Evolutionary conservation across 2,797 vertebrate genomes (phyloP), one percentile per base, ranked within the genome.

Genomic region (Tolypeutes matacus): DNA sequence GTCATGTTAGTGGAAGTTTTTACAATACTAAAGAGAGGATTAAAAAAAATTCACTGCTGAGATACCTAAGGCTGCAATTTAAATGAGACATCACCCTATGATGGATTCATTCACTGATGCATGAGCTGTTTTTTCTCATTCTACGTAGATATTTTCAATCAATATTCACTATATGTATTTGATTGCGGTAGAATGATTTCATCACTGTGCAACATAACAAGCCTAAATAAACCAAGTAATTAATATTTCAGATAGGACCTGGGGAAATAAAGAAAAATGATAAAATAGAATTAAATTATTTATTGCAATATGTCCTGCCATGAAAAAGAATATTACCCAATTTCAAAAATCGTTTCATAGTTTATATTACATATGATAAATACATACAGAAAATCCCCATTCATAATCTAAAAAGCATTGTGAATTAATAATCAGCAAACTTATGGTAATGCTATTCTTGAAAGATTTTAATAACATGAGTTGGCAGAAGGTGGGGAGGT

Each of bases 381-480:
- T 95, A 86, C n/a, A 36, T 89, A 25, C 1, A 0, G 70, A 94
- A 94, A 75, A 34, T 51, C 1, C 3, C 29, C 13, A 51, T 89
- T 95, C 34, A 49, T 92, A 77, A 80, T 29, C 4, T 60, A 36
- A 1, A 86, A 53, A 64, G 67, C 13, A 94, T 69, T 86, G 49
- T 75, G 92, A 86, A 64, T 82, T 87, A 76, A 60, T 46, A 85
- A 76, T 78, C 39, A 76, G 31, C 39, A 88, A 70, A 15, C 39
- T 86, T 94, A 15, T 75, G n/a, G 90, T 60, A 90, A 77, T 90
- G 49, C 18, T 6, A 65, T 91, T 81, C 88, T 18, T 60, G 46
- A 78, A 93, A 1, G 10, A 86, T 89, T 93, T 88, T 88, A 92
- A 93, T 96, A 94, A 42, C 58, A 70, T 95, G 7, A 31, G 29